Conservation (phyloP, 2,888 invertebrate genomes). For the Gortyna flavago region DNA sequence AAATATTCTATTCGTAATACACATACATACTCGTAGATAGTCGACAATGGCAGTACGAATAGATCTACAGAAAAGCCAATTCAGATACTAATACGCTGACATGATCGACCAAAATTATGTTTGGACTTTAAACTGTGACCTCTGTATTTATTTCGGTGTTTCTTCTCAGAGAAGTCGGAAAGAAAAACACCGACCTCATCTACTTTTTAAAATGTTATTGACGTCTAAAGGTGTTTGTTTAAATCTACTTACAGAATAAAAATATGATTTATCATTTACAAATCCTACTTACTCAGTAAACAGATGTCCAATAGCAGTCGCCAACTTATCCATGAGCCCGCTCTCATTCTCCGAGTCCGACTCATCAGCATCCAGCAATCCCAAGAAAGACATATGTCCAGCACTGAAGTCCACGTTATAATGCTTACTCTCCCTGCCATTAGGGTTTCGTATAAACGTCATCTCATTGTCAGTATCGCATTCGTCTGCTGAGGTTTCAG, state of each 20-base stretch:
- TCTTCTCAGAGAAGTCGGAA: too few relatives aligned
- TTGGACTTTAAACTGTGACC: too few relatives aligned
- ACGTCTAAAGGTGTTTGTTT: neutral
- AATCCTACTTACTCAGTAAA: conserved; percentile 92
- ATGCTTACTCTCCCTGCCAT: conserved; percentile 78
- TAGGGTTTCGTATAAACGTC: conserved; percentile 89
- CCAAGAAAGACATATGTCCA: conserved; percentile 88
- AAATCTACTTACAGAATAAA: neutral
- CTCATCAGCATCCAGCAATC: conserved; percentile 90
- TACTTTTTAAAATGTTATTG: neutral
- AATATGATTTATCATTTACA: neutral
- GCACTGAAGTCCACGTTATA: conserved; percentile 82
- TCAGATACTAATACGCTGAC: too few relatives aligned
- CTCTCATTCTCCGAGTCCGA: conserved; percentile 94
- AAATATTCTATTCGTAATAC: neutral
- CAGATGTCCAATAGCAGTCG: conserved; percentile 93
- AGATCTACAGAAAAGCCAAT: neutral
- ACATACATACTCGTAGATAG: neutral
- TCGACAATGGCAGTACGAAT: neutral
- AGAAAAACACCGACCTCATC: neutral
- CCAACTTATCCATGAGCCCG: conserved; percentile 92
- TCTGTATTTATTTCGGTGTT: too few relatives aligned
- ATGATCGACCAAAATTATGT: too few relatives aligned
- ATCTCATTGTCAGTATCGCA: conserved; percentile 90
- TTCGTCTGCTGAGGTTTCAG: conserved; percentile 91